Percentiles rank a stretch among this genome's conserved stretches.
Evolutionary conservation across 2,113 vertebrate species (phyloP).

Genomic region (Apus apus): DNA sequence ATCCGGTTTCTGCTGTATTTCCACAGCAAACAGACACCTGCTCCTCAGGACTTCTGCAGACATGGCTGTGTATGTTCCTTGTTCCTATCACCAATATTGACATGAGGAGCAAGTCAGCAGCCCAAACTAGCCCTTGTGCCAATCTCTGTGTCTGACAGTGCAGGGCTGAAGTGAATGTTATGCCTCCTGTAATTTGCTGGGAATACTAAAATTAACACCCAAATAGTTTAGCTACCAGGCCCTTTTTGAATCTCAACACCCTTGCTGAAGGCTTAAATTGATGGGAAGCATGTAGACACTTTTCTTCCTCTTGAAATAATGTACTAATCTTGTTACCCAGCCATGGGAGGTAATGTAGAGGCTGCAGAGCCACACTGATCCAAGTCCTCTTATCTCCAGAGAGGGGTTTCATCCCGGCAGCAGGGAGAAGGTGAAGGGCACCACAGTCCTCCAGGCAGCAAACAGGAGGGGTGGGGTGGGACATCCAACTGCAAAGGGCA

Average conservation of each 20-base stretch:
- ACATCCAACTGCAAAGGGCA: too few relatives aligned
- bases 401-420: neutral
- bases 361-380: neutral
- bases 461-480: neutral
- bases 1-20: neutral
- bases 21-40: neutral
- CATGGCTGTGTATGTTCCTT: rapidly evolving
- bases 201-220: neutral
- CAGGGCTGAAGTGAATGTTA: rapidly evolving
- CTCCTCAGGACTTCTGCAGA: neutral
- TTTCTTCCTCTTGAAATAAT: too few relatives aligned
- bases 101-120: neutral
- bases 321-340: neutral
- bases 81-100: neutral
- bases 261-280: neutral
- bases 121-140: neutral
- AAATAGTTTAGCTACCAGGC: too few relatives aligned
- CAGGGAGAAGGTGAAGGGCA: neutral
- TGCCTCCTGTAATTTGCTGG: rapidly evolving
- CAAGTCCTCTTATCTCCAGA: rapidly evolving
- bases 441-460: too few relatives aligned
- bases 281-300: neutral
- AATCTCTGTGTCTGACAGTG: neutral
- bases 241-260: too few relatives aligned
- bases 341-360: rapidly evolving